Evolutionary conservation across 92 coral and sea anemone genomes (phyloP).

Genomic region (Epizoanthus rinbou): DNA sequence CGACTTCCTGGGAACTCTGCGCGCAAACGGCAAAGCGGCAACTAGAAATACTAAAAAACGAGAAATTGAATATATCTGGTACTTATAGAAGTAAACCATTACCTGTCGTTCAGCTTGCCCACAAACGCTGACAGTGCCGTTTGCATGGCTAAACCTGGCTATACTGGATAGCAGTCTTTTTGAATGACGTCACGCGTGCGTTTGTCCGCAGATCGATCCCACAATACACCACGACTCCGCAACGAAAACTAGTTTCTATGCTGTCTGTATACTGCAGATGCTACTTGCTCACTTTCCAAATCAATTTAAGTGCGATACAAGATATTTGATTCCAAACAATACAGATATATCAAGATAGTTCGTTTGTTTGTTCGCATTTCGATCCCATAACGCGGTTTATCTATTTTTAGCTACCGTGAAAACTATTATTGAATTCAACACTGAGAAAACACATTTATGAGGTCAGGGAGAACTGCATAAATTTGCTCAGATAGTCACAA

Average conservation of each 20-base stretch:
- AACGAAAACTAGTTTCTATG: no score
- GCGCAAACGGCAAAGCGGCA: neutral
- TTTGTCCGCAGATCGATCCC: no score
- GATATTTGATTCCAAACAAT: no score
- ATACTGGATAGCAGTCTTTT: neutral
- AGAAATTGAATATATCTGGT: neutral
- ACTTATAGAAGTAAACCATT: neutral
- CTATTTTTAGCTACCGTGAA: no score
- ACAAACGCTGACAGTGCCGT: slow-evolving; percentile 16
- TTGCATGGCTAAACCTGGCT: slow-evolving; percentile 12
- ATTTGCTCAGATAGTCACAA: neutral
- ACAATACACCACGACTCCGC: no score
- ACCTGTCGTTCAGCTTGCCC: slow-evolving; percentile 20
- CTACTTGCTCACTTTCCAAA: neutral
- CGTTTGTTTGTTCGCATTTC: no score
- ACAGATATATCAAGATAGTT: no score
- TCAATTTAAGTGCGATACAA: no score
- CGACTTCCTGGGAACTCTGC: neutral
- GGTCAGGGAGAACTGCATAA: neutral
- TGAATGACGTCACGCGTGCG: no score
- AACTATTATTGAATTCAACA: no score
- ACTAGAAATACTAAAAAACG: neutral
- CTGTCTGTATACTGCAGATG: no score
- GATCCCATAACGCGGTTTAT: no score
- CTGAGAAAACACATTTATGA: neutral